A percentile compares a stretch with the other conserved stretches of the same genome.
These are phyloP conservation scores for Campoletis sonorensis DNA, from an alignment of 1,140 invertebrate species.

Conservation along the genomic window DNA sequence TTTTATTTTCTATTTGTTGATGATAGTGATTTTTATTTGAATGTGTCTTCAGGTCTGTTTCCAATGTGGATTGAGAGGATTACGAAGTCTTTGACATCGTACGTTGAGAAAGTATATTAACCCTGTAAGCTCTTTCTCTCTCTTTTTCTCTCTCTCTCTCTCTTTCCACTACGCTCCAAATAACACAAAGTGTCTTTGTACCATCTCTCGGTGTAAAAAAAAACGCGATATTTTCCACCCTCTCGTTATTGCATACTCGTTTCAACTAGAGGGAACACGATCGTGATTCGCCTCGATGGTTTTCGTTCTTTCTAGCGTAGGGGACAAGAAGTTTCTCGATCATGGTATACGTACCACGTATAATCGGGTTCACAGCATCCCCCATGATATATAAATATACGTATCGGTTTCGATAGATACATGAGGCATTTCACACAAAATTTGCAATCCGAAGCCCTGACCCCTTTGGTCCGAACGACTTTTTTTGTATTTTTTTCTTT, in stretches of 20 bases:
- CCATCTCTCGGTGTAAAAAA: conserved; percentile 4
- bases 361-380: conserved; percentile 12
- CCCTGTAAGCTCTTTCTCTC: background rate
- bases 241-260: conserved; percentile 2
- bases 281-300: conserved; percentile 20
- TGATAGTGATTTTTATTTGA: background rate
- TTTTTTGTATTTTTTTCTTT: too few relatives aligned
- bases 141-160: background rate
- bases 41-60: background rate
- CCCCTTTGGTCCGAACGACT: too few relatives aligned
- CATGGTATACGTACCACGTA: background rate
- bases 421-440: too few relatives aligned
- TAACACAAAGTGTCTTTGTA: conserved; percentile 35
- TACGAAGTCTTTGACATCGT: background rate
- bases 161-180: background rate
- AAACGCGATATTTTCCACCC: conserved; percentile 25
- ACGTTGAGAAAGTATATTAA: background rate
- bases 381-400: background rate
- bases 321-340: conserved; percentile 13
- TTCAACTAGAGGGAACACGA: background rate
- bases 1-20: too few relatives aligned
- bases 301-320: conserved; percentile 33
- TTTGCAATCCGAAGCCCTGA: too few relatives aligned
- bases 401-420: background rate
- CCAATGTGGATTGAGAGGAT: background rate